Percentiles rank a stretch among this genome's conserved stretches.
Conservation (phyloP, 2,113 vertebrate genomes). For the Ivindomyrus marchei region DNA sequence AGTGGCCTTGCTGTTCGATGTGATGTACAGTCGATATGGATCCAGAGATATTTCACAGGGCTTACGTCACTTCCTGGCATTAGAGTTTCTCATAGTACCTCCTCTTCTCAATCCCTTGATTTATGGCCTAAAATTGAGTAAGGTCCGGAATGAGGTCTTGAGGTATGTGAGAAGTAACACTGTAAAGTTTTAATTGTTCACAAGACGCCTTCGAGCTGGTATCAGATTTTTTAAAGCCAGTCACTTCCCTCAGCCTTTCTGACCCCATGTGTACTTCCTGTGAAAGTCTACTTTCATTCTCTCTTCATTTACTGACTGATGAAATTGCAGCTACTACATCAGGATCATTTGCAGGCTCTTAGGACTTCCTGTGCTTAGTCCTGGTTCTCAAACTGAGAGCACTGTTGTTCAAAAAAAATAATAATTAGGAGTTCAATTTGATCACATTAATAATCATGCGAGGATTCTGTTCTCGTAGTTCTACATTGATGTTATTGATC, state of each 20-base stretch:
- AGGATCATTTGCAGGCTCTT: neutral
- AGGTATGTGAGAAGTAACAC: neutral
- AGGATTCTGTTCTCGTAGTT: neutral
- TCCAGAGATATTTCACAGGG: too few species aligned
- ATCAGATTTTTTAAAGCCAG: neutral
- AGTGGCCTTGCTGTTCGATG: constrained; percentile 8
- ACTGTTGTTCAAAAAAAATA: too few species aligned
- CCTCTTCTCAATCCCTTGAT: neutral
- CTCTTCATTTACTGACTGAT: neutral
- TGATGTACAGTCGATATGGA: constrained; percentile 13
- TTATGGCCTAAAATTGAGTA: neutral
- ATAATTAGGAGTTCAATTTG: too few species aligned
- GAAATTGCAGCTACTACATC: neutral
- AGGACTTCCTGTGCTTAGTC: neutral
- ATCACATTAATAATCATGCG: too few species aligned
- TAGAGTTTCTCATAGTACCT: too few species aligned
- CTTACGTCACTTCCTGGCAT: too few species aligned
- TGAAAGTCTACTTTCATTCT: neutral
- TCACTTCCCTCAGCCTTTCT: neutral
- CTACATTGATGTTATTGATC: neutral
- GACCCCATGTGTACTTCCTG: neutral
- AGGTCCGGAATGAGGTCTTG: neutral
- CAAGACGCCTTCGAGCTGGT: neutral
- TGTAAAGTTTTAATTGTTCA: neutral
- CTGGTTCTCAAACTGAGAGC: neutral